phyloP scores from a whole-genome alignment of 2,888 invertebrate species.

The Axea sp. region DNA sequence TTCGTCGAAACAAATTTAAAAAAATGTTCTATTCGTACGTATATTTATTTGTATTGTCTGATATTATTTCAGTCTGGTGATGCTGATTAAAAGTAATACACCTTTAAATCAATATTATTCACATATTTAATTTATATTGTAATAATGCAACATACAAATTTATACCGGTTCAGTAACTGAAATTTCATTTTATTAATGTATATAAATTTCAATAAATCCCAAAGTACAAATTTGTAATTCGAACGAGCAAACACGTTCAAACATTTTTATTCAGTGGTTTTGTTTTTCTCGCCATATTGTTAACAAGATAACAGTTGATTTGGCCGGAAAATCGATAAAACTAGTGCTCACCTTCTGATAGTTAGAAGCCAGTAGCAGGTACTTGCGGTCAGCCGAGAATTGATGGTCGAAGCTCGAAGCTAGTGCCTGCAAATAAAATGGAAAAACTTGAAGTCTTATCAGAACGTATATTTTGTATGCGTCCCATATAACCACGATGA shows the following conservation, averaged over 20 bases:
- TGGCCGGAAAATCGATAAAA: constrained; percentile 48
- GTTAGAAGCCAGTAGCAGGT: constrained; percentile 83
- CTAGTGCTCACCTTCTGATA: constrained; percentile 82
- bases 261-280: constrained; percentile 7
- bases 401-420: constrained; percentile 80
- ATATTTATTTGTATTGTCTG: too few species aligned
- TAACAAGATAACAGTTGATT: constrained; percentile 58
- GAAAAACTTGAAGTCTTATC: constrained; percentile 52
- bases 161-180: too few species aligned
- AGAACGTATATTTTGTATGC: constrained; percentile 23
- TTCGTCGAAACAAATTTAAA: neutral
- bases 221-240: neutral
- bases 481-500: constrained; percentile 27
- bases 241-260: too few species aligned
- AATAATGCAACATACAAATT: too few species aligned
- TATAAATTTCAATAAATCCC: too few species aligned
- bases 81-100: too few species aligned
- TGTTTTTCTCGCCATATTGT: constrained; percentile 36
- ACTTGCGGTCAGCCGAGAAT: constrained; percentile 84
- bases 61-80: too few species aligned
- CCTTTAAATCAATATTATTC: too few species aligned
- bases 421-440: constrained; percentile 72
- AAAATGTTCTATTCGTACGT: too few species aligned
- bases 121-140: too few species aligned
- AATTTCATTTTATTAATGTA: too few species aligned